These are phyloP conservation scores for Peromyscus californicus DNA, from an alignment of 2,113 vertebrate species.

Conservation along the genomic window DNA sequence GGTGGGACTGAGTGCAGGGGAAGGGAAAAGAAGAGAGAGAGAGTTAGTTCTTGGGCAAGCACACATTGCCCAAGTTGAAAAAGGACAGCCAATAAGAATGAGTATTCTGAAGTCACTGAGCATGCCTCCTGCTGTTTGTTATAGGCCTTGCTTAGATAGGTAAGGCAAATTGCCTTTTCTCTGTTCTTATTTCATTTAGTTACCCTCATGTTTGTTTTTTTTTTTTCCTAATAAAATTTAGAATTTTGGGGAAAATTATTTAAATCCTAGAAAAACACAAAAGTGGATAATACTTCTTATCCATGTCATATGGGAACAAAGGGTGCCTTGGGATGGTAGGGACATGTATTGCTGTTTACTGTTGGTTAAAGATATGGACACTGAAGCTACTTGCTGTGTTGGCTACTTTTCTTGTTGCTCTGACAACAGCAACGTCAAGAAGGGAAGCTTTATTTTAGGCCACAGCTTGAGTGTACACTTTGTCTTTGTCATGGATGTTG, in stretches of 20 bases:
- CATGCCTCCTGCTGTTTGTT: neutral
- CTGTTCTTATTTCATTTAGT: neutral
- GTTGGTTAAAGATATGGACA: neutral
- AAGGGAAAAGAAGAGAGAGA: too few species aligned
- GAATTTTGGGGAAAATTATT: constrained; percentile 46
- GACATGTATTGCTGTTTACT: neutral
- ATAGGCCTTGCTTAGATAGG: neutral
- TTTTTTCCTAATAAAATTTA: constrained; percentile 11
- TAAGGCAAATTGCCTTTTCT: neutral
- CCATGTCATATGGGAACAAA: neutral
- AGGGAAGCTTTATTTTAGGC: neutral
- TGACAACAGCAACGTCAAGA: neutral
- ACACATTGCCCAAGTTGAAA: neutral
- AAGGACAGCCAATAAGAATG: neutral
- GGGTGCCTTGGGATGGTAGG: neutral
- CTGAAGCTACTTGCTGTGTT: neutral
- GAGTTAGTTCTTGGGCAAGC: neutral
- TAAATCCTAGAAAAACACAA: constrained; percentile 1
- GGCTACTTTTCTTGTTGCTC: neutral
- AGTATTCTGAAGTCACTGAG: neutral
- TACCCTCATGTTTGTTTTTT: neutral
- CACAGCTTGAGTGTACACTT: neutral
- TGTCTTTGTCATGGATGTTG: neutral
- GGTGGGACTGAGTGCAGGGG: neutral
- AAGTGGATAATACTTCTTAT: neutral